phyloP scores from a whole-genome alignment of 2,113 vertebrate species.

The Orthonyx spaldingii region DNA sequence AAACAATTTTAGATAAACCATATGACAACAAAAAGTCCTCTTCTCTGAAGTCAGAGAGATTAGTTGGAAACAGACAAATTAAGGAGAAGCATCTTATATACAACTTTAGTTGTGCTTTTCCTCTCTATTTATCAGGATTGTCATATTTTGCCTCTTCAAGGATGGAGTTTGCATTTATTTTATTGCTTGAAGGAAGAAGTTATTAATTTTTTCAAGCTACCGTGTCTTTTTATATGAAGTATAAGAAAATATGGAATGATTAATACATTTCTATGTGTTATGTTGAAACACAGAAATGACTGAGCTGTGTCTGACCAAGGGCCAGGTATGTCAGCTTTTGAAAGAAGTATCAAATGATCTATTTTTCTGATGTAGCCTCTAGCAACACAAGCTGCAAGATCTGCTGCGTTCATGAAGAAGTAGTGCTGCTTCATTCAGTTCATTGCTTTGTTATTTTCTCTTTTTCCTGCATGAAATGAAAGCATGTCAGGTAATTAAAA shows the following conservation, averaged over 20 bases:
- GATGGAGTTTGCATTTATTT: not conserved
- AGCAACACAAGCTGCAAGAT: not conserved
- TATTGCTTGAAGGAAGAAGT: not conserved
- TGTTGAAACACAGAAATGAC: not conserved
- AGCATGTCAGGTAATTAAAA: not conserved
- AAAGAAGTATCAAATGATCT: not conserved
- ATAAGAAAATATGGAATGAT: not conserved
- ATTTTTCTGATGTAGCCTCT: not conserved
- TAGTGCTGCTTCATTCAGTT: not conserved
- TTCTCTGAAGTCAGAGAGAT: not conserved
- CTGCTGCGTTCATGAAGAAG: not conserved
- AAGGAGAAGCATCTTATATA: not conserved
- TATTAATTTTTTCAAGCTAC: not conserved
- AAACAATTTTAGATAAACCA: not conserved
- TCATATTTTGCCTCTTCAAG: not conserved
- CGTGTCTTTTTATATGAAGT: not conserved
- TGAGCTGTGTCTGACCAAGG: not conserved
- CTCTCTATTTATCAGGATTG: not conserved
- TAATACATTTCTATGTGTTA: not conserved
- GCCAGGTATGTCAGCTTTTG: not conserved
- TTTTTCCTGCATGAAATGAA: not conserved
- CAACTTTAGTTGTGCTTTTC: not conserved
- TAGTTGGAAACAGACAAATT: not conserved
- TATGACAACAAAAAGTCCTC: not conserved
- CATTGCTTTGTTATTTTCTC: not conserved